phyloP scores from a whole-genome alignment of 2,797 vertebrate genomes.

The Anolis apletophallus region DNA sequence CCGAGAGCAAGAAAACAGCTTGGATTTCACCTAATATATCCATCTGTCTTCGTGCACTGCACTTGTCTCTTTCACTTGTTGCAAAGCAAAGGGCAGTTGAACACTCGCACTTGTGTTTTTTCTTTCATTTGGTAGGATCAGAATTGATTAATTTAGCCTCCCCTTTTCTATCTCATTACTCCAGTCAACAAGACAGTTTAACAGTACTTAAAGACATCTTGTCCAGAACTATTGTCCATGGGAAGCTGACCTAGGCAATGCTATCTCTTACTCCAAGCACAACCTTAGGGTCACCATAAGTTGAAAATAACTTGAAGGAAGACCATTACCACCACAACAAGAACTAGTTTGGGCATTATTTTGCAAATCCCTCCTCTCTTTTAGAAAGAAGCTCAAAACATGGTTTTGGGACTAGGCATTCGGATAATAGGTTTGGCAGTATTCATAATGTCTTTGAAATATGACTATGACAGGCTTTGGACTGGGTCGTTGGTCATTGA shows the following conservation, averaged over 20 bases:
- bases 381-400: too few species aligned
- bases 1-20: constrained; percentile 52
- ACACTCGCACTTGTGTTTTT: constrained; percentile 31
- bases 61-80: constrained; percentile 37
- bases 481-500: too few species aligned
- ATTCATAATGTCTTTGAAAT: too few species aligned
- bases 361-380: too few species aligned
- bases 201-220: constrained; percentile 21
- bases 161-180: neutral
- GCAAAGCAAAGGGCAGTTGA: constrained; percentile 22
- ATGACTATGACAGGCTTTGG: too few species aligned
- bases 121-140: constrained; percentile 9
- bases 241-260: constrained; percentile 3
- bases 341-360: too few species aligned
- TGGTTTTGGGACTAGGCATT: too few species aligned
- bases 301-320: too few species aligned
- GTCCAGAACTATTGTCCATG: neutral
- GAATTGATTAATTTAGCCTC: constrained; percentile 16
- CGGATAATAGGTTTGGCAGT: too few species aligned
- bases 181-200: constrained; percentile 17
- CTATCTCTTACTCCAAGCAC: neutral
- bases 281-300: too few species aligned
- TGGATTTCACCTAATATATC: constrained; percentile 53
- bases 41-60: neutral
- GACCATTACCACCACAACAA: too few species aligned